Base-by-base conservation (phyloP, 2,888 invertebrate species). In the Euzophera pinguis region DNA sequence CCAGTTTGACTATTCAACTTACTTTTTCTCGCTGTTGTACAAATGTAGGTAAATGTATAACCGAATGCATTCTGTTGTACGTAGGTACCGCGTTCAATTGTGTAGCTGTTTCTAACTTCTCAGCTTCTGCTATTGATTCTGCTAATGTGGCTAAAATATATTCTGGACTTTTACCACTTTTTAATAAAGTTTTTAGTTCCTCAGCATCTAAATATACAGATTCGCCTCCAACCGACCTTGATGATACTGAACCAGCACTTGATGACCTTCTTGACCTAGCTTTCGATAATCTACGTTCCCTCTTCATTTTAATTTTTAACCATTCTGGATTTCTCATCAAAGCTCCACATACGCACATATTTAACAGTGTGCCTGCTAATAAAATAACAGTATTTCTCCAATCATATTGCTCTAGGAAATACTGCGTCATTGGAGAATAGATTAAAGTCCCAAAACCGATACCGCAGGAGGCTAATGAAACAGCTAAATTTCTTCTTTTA, bases 291-390 rank as follows among this genome's bases (percentile, higher is more conserved):
- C 73, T 75, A 41, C 79, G 71, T 59, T 84, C 91, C 73, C 91
- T 92, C 62, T 90, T 91, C 69, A 94, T 93, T 63, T 94, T 93
- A 34, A 90, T 80, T 51, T 91, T 84, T 71, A 93, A 90, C 97
- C 97, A 97, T 60, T 96, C 95, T 0, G 97, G 95, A 72, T 97
- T 96, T 34, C 95, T 91, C 95, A 98, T 97, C 7, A 97, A 84
- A 1, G 94, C 93, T 0, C 97, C 97, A 76, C 96, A 96, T 1
- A 96, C 95, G 70, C 96, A 95, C 87, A 97, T 94, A 75, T 97
- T 95, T 50, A 97, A 90, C 73, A 97, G 94, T 2, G 95, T 94
- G 32, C 96, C 97, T 4, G 95, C 94, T 45, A 97, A 77, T 41
- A 97, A 84, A 0, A 97, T 80, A 3, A 95, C 92, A 10, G 96